phyloP scores from a whole-genome alignment of 2,888 invertebrate species.

The Netelia fuscicornis region DNA sequence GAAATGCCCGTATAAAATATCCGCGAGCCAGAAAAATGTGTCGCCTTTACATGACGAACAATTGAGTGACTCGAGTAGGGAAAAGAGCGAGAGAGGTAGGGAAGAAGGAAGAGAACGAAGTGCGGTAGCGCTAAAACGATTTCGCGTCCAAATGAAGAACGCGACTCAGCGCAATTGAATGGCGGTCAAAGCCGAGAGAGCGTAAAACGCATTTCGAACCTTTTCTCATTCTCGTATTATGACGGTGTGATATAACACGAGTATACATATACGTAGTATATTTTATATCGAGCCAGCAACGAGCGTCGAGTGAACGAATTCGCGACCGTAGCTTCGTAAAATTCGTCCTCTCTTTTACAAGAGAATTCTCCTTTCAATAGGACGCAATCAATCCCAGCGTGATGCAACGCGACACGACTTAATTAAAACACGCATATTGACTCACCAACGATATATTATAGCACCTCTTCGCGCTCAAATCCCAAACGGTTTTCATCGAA shows the following conservation, averaged over 20 bases:
- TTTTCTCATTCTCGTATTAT: slow-evolving; percentile 22
- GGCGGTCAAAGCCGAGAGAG: background rate
- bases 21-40: background rate
- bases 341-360: slow-evolving; percentile 27
- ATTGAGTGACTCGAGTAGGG: background rate
- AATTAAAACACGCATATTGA: slow-evolving; percentile 64
- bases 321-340: slow-evolving; percentile 33
- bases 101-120: background rate
- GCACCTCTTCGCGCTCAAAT: background rate
- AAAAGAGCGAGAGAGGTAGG: too few species aligned
- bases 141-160: slow-evolving; percentile 33
- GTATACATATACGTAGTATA: background rate
- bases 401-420: slow-evolving; percentile 8
- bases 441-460: slow-evolving; percentile 12
- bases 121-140: slow-evolving; percentile 13
- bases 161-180: slow-evolving; percentile 31
- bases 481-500: background rate
- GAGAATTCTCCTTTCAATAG: slow-evolving; percentile 51
- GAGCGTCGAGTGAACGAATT: slow-evolving; percentile 10
- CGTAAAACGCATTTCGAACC: slow-evolving; percentile 15
- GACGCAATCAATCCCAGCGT: slow-evolving; percentile 57
- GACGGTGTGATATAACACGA: background rate
- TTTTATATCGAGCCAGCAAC: slow-evolving; percentile 13
- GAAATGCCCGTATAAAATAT: background rate
- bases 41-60: background rate